Base-by-base conservation (phyloP, 2,113 vertebrate species). In the Clinocottus analis region DNA sequence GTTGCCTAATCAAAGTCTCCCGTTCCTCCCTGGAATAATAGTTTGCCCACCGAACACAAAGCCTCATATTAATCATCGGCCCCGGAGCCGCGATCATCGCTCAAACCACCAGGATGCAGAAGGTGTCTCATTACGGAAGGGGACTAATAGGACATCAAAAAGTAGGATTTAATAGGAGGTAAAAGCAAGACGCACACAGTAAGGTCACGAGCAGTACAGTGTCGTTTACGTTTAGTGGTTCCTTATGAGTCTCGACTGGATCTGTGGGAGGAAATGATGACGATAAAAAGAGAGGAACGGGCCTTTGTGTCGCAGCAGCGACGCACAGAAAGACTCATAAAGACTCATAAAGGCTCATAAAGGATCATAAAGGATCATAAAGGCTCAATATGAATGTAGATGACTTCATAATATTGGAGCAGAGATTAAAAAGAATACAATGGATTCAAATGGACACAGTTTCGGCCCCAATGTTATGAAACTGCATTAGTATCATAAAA, bases 51-150 rank as follows among this genome's bases (percentile, higher is more conserved):
- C 47, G 69, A 68, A 67, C 74, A 66, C 77, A 83, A 73, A 51
- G 79, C 12, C 35, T 84, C 64, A 66, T 75, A 33, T 85, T 78
- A 76, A 78, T 83, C 84, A 80, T 66, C 78, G 29, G 43, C 58
- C 75, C n/a, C 29, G 11, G 49, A 77, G 39, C 62, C 81, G 7
- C 43, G 63, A 72, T 72, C 33, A 43, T 82, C 71, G 55, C 75
- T 89, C 49, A 79, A 47, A 65, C 65, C 45, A 41, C 61, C 59
- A 31, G 3, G 55, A 74, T 56, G 39, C 81, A 25, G 27, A 23
- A 29, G 63, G 43, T 41, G 43, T 64, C 68, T 1, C 47, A 33
- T 61, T 47, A 62, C n/a, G 35, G 1, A 53, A 1, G 3, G 61
- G 53, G 0, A 35, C 12, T 7, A 33, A 66, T 39, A 17, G 3